Conservation (phyloP, 2,797 vertebrate genomes). For the Adelosebastes latens region DNA sequence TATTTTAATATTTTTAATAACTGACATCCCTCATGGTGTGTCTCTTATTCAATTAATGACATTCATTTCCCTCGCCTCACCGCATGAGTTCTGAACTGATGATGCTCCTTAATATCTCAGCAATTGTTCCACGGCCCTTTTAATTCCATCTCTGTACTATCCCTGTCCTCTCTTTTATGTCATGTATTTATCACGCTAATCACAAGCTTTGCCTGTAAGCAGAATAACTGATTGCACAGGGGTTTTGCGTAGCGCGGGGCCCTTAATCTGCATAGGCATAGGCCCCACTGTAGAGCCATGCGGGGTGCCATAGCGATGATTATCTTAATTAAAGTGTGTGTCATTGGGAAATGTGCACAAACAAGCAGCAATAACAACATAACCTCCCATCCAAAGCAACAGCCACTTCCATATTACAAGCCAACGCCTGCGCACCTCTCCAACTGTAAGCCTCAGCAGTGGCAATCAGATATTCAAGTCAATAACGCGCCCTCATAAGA, state of each 20-base stretch:
- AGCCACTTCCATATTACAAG: conserved; percentile 30
- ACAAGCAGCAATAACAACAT: conserved; percentile 71
- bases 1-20: conserved; percentile 59
- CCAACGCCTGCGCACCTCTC: conserved; percentile 15
- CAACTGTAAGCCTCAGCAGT: conserved; percentile 35
- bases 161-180: conserved; percentile 59
- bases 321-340: conserved; percentile 82
- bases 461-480: conserved; percentile 71
- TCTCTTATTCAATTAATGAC: conserved; percentile 65
- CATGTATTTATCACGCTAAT: conserved; percentile 77
- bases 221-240: conserved; percentile 57
- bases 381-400: conserved; percentile 47
- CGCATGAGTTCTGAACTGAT: conserved; percentile 39
- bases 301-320: conserved; percentile 69
- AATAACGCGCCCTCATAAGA: conserved; percentile 58
- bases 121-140: conserved; percentile 47
- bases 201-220: conserved; percentile 65
- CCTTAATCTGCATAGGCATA: conserved; percentile 64
- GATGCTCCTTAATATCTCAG: conserved; percentile 59
- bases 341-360: conserved; percentile 77
- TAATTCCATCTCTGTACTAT: conserved; percentile 42
- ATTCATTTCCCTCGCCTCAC: conserved; percentile 51
- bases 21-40: conserved; percentile 29
- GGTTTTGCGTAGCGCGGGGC: conserved; percentile 34
- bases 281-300: conserved; percentile 58